Evolutionary conservation across 2,797 vertebrate species (phyloP), one percentile per base, ranked within the genome.

Genomic region (Rallus crepitans): DNA sequence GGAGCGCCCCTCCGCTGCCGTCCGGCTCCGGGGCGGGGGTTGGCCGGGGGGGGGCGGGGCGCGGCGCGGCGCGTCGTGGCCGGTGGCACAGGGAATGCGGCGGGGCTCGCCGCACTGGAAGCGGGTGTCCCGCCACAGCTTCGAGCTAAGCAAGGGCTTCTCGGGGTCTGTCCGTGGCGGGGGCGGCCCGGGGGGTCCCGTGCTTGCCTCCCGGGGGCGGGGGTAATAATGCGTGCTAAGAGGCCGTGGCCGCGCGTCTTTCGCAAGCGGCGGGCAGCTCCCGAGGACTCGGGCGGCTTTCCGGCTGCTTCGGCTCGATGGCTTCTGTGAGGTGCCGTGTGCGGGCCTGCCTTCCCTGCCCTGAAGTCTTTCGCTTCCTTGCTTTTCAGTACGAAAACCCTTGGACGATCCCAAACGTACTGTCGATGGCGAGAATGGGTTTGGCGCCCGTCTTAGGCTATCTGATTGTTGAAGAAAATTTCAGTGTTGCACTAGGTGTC

Each of bases 391-490:
- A 99, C 96, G 99, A 99, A 97, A 99, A 99, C 96, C 99, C 99
- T 2, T 99, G 99, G 99, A 99, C 99, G 5, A 98, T 99, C 95
- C 99, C 99, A 39, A 99, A 99, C 87, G 97, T 99, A 81, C 96
- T 99, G 95, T 99, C 99, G 35, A 97, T 99, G 98, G 98, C 98
- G 21, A 98, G 99, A 80, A 99, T 99, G 85, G 96, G 98, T 39
- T 96, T 99, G 96, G 98, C 99, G 30, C 99, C 99, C 0, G 98
- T 99, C 86, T 96, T 99, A 75, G 99, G 99, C 85, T 98, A 99
- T 69, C 98, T 99, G 97, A 99, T 99, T 71, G 98, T 99, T 48
- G 98, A 99, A 92, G 98, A 99, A 97, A 98, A 99, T 93, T 99
- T 99, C 96, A 97, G 98, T 80, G 82, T 99, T 42, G 99, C 99